phyloP scores from a whole-genome alignment of 2,888 invertebrate genomes.

The Polia nebulosa region DNA sequence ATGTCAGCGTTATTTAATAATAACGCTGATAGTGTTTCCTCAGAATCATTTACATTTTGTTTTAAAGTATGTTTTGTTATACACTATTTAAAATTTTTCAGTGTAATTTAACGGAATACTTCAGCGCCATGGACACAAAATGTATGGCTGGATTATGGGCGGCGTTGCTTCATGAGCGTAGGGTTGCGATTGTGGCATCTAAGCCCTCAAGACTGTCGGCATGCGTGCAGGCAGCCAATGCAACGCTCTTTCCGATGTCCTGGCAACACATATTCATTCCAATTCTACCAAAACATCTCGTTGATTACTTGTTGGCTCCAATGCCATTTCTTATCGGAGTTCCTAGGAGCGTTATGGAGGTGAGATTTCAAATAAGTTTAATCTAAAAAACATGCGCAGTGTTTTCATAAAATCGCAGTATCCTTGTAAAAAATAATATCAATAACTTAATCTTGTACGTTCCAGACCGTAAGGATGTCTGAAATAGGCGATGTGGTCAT shows the following conservation, averaged over 20 bases:
- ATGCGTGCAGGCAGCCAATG: conserved; percentile 98
- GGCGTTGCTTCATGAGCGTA: conserved; percentile 97
- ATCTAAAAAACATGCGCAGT: not conserved
- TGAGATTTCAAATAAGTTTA: conserved; percentile 70
- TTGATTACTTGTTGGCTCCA: conserved; percentile 98
- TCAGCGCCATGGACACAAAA: conserved; percentile 98
- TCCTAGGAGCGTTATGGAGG: conserved; percentile 95
- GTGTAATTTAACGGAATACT: conserved; percentile 99
- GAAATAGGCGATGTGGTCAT: conserved; percentile 99
- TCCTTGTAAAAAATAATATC: not conserved
- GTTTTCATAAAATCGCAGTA: not conserved
- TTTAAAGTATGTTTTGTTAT: not conserved
- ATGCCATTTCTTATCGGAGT: conserved; percentile 99
- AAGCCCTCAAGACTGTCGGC: conserved; percentile 97
- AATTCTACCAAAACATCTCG: conserved; percentile 96
- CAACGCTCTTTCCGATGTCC: conserved; percentile 98
- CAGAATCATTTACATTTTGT: not conserved
- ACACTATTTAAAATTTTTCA: conserved; percentile 82
- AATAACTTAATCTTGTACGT: conserved; percentile 61
- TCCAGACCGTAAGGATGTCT: conserved; percentile 93
- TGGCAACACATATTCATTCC: conserved; percentile 99
- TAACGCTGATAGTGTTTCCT: not conserved
- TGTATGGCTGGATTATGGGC: conserved; percentile 99
- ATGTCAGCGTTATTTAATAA: too few species aligned
- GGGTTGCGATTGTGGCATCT: conserved; percentile 97